A percentile compares a stretch with the other conserved stretches of the same genome.
phyloP scores from a whole-genome alignment of 2,888 invertebrate species.

The Heliconius erato region DNA sequence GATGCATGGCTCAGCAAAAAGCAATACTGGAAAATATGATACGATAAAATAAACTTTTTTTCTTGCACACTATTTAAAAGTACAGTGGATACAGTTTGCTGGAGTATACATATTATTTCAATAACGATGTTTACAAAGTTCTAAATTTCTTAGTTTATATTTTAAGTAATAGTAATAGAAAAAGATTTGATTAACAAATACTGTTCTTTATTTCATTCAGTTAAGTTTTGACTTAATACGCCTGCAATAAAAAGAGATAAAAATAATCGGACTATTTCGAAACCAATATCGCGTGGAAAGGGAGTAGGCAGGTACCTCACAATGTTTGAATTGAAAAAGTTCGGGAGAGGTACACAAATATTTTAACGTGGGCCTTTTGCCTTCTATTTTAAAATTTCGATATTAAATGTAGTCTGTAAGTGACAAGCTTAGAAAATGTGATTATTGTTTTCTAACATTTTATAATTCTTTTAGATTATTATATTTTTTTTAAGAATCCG shows the following conservation, averaged over 20 bases:
- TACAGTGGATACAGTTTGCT: too few relatives aligned
- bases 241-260: conserved; percentile 18
- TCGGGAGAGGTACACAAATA: conserved; percentile 45
- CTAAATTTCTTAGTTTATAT: neutral
- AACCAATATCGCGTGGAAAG: conserved; percentile 40
- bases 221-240: neutral
- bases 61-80: too few relatives aligned
- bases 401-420: conserved; percentile 12
- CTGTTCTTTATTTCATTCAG: neutral
- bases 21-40: too few relatives aligned
- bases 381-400: conserved; percentile 39
- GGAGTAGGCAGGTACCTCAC: conserved; percentile 11
- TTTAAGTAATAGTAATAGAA: neutral
- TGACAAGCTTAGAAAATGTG: neutral
- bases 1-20: too few relatives aligned
- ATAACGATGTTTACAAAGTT: too few relatives aligned
- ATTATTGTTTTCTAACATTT: neutral
- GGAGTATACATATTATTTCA: too few relatives aligned
- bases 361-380: conserved; percentile 42
- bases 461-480: neutral
- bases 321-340: conserved; percentile 47
- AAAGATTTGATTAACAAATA: neutral
- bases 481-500: neutral
- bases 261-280: conserved; percentile 35
- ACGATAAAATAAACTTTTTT: too few relatives aligned